Evolutionary conservation across 2,797 vertebrate species (phyloP), one percentile per base, ranked within the genome.

Genomic region (Lacerta bilineata): DNA sequence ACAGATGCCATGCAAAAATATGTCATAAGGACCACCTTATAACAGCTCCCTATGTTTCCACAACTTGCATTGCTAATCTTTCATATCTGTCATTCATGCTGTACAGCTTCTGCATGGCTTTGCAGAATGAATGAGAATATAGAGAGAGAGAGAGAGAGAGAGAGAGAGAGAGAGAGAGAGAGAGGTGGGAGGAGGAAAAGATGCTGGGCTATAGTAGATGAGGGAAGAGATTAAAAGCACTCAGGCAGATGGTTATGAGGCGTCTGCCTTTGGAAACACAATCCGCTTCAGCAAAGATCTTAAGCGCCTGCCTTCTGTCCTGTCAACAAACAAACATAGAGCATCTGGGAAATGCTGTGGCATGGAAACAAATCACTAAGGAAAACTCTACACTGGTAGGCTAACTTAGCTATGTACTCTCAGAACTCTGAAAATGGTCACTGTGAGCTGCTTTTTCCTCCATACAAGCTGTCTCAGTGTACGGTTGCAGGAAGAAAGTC

Each of bases 341-440:
- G 23, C 59, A 83, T 27, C 87, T 87, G 74, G 50, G 84, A 77
- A 77, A 85, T 68, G 74, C 41, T 23, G 39, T 11, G 61, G 50
- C 39, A 61, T 59, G 69, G 79, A 74, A 75, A 87, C 50, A 13
- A 64, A 61, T 75, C 55, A 86, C 55, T 17, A n/a, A 25, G 20
- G 55, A 43, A 33, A 75, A 61, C 33, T 33, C 69, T 39, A 64
- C 3, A 13, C 36, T 15, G 25, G 17, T 74, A 9, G 50, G 46
- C 17, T 72, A 55, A 74, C 59, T 29, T 72, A 15, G 17, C 41
- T 27, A 15, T 46, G 15, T 46, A n/a, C 39, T 78, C 50, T 68
- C 39, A 66, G 39, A 61, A 29, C 20, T 29, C 17, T 23, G 59
- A 10, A 66, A 25, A 46, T 5, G 41, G 41, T 8, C 0, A 33